Base-by-base conservation (phyloP, 2,888 invertebrate genomes). In the Sarcophaga variegata region DNA sequence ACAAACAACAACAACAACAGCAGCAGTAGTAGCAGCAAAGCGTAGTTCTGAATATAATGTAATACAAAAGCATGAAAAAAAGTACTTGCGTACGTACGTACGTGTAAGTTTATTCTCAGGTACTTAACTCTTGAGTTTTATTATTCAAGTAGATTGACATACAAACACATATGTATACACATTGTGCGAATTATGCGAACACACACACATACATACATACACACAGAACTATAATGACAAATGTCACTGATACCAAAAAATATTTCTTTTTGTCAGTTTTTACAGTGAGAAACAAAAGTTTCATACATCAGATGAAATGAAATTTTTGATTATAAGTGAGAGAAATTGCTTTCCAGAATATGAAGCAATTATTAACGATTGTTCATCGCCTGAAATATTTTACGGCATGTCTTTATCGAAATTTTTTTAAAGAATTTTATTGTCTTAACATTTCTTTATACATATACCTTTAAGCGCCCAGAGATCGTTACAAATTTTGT, bases 161-260 rank as follows among this genome's bases (percentile, higher is more conserved):
- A 83, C 82, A 83, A 77, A 83, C 82, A 83, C 77, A 83, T 72
- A 25, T 77, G 76, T 71, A 83, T 49, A 25, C 82, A 83, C 47
- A 72, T 49, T 77, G 0, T 22, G 63, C 59, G 62, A 66, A 70
- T 72, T 59, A 70, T 17, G 10, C 54, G 54, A 1, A 54, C 17
- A 54, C 17, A 49, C 17, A 49, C 4, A 54, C 25, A 45, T 59
- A 22, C 22, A 22, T 22, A 66, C 54, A 71, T 49, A 71, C 27
- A 17, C 77, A 54, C 17, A 54, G 10, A n/a, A 62, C 64, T 37
- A 54, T 49, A 20, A 66, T 78, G 49, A 67, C 49, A 83, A 72
- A 83, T 78, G 83, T 74, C 78, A 78, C 62, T 78, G 78, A 72
- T 67, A 62, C 63, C 64, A 64, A 25, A 54, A 54, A 54, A 17